Evolutionary conservation across 2,888 invertebrate genomes (phyloP).

Genomic region (Artemia sinica): DNA sequence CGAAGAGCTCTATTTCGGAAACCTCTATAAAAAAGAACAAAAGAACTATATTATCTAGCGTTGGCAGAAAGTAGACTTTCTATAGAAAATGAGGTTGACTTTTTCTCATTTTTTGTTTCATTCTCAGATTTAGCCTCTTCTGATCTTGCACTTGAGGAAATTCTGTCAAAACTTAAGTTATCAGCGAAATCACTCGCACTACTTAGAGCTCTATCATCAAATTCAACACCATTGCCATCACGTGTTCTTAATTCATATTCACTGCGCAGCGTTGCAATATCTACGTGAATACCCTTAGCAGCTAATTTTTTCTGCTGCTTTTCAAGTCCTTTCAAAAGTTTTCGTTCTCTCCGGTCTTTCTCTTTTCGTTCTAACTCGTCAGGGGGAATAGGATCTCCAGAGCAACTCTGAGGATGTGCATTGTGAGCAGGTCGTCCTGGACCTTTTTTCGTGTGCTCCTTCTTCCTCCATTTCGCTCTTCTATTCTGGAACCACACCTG

Average conservation of each 20-base stretch:
- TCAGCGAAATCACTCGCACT: constrained; percentile 9
- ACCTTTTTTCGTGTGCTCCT: constrained; percentile 96
- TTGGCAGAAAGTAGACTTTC: constrained; percentile 2
- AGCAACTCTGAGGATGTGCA: constrained; percentile 92
- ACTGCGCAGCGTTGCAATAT: constrained; percentile 60
- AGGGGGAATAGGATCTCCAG: constrained; percentile 88
- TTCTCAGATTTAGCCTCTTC: not conserved
- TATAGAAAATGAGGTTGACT: constrained; percentile 5
- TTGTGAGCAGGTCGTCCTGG: constrained; percentile 96
- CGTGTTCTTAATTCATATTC: constrained; percentile 60
- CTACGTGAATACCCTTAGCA: constrained; percentile 55
- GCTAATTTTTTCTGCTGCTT: constrained; percentile 78
- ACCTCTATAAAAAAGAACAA: too few species aligned
- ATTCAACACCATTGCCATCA: not conserved
- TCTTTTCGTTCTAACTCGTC: constrained; percentile 69
- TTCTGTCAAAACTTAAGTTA: not conserved
- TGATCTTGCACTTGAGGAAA: not conserved
- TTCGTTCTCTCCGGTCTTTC: constrained; percentile 70
- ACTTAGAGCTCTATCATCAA: constrained; percentile 12
- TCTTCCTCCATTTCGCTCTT: constrained; percentile 96
- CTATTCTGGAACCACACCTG: constrained; percentile 99
- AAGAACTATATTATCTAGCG: not conserved
- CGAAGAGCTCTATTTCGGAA: too few species aligned
- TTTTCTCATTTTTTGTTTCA: constrained; percentile 11
- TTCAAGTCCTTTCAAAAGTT: constrained; percentile 75